These are phyloP conservation scores for Lepidothrix coronata DNA, from an alignment of 2,113 vertebrate species.

Conservation along the genomic window DNA sequence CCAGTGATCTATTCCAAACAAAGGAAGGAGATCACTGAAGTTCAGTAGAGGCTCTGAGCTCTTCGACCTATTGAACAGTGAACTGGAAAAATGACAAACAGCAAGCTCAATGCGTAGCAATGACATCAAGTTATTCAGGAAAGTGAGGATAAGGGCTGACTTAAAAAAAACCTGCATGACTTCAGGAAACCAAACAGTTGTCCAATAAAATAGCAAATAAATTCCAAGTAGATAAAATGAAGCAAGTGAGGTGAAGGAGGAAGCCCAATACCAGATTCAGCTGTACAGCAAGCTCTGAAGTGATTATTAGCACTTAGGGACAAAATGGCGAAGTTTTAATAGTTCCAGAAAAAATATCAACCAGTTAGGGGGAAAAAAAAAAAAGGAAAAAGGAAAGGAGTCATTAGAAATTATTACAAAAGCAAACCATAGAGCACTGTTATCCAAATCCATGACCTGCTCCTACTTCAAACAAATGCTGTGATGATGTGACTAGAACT, in stretches of 20 bases:
- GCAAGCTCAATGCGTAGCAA: neutral
- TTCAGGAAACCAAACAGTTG: neutral
- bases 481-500: neutral
- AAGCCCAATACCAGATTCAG: neutral
- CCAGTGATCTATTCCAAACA: neutral
- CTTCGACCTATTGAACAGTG: neutral
- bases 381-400: neutral
- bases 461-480: neutral
- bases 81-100: neutral
- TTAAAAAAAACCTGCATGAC: neutral
- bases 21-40: neutral
- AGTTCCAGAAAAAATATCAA: neutral
- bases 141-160: neutral
- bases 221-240: neutral
- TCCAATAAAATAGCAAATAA: neutral
- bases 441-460: neutral
- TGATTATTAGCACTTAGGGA: neutral
- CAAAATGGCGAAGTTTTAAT: neutral
- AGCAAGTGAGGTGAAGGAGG: rapidly evolving
- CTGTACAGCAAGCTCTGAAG: neutral
- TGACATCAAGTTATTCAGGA: neutral
- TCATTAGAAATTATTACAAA: neutral
- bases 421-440: neutral
- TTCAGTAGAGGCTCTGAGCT: neutral
- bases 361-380: too few species aligned